Percentiles rank a stretch among this genome's conserved stretches.
Conservation (phyloP, 1,140 invertebrate species). For the Zaprionus davidi region DNA sequence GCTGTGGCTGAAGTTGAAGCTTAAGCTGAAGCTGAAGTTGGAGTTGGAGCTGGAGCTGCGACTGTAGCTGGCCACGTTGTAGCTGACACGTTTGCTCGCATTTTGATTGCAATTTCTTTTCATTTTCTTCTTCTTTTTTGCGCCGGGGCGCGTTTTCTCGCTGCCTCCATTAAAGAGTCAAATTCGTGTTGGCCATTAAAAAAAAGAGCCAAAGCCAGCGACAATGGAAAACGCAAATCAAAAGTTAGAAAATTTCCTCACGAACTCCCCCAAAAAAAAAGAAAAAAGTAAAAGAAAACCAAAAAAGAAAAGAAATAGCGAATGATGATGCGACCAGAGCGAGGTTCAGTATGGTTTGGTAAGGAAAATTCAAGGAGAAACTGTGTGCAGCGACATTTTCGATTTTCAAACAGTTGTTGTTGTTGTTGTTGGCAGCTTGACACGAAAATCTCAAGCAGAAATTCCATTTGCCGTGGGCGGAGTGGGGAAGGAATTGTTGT, state of each 20-base stretch:
- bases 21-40: conserved; percentile 21
- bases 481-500: neutral
- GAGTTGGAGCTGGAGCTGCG: neutral
- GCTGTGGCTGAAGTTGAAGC: conserved; percentile 17
- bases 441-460: conserved; percentile 27
- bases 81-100: conserved; percentile 81
- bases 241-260: conserved; percentile 73
- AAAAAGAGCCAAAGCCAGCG: conserved; percentile 46
- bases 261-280: conserved; percentile 47
- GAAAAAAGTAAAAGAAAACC: neutral
- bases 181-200: conserved; percentile 82
- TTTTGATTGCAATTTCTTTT: conserved; percentile 83
- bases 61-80: conserved; percentile 60
- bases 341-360: neutral
- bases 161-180: conserved; percentile 71
- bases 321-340: conserved; percentile 39
- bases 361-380: conserved; percentile 17
- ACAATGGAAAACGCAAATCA: conserved; percentile 81
- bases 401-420: conserved; percentile 48
- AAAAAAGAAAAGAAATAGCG: conserved; percentile 25
- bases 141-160: conserved; percentile 54
- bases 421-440: conserved; percentile 26
- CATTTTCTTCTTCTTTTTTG: conserved; percentile 22
- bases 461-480: conserved; percentile 15
- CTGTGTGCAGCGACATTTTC: conserved; percentile 30